Base-by-base conservation (phyloP, 2,113 vertebrate species). In the Sinocyclocheilus anophthalmus region DNA sequence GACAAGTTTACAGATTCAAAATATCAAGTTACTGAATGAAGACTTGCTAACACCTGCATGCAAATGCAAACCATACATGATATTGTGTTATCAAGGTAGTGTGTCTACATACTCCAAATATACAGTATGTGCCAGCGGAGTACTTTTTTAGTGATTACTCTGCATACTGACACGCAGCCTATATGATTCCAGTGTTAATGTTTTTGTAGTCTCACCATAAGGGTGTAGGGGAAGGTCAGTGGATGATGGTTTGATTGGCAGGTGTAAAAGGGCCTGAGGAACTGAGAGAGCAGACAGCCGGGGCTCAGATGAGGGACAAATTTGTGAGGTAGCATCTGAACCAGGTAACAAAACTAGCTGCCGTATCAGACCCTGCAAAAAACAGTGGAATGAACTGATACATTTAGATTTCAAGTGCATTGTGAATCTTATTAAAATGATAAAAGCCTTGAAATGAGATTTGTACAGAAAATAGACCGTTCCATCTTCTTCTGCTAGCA, bases 341-440 rank as follows among this genome's bases (percentile, higher is more conserved):
- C 98, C 98, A 0, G 98, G 98, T 87, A 99, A 92, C 78, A 99
- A 94, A 55, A 99, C 97, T 18, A 99, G 96, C 94, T 99, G 98
- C 7, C 98, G 95, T 57, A 99, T 90, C 84, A 99, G 91, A 87
- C 98, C 98, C 98, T 99, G 94, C 18, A 88, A 91, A 92, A 0
- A 0, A 84, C 1, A 73, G 14, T 50, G 57, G 70, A 26, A 69
- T 33, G 81, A 22, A 76, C 14, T 20, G 1, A 82, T 39, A 53
- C 59, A 22, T 45, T 24, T 24, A 78, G 5, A 42, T 18, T 48
- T 39, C 13, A 42, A 26, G 26, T 20, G 42, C 50, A 22, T 24
- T 30, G 18, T 3, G 20, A 59, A 42, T 81, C 42, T 37, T 7
- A 48, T 5, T 24, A 14, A 16, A 61, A n/a, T 50, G 22, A 26